Base-by-base conservation (phyloP, 2,888 invertebrate genomes). In the Diabrotica balteata region DNA sequence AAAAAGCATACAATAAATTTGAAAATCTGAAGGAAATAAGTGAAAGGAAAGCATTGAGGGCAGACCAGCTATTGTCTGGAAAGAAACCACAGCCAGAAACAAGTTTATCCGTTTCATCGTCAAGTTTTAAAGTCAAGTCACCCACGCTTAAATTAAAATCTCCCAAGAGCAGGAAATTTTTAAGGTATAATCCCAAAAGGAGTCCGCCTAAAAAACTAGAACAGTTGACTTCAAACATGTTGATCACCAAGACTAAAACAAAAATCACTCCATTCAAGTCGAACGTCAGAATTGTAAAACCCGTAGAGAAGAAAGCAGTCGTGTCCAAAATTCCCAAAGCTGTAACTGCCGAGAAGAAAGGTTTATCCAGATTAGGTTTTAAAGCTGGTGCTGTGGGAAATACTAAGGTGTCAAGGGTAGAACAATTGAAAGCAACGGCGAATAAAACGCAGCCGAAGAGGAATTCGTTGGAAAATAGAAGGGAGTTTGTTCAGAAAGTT, bases 11-110 rank as follows among this genome's bases (percentile, higher is more conserved):
- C 77, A 86, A 86, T 44, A 87, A 87, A 82, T 90, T 92, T 89
- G 91, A 92, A 83, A 90, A 90, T 10, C 79, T 92, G 11, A 82
- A 86, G 52, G 90, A 92, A 77, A 87, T 89, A 77, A 85, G 88
- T 79, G 79, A 82, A 77, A 73, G 87, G 66, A 85, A 82, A 77
- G 85, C 85, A 11, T 77, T 79, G 73, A 79, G 88, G 4, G 88
- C 88, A 0, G 76, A 80, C 66, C 82, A 82, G 66, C 80, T 88
- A 52, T 67, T 82, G 9, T 80, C 80, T 6, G 79, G 80, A 4
- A 64, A 73, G 8, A 82, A 80, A 72, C 74, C 80, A 7, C 42
- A 45, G 17, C 8, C 49, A 44, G 61, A 62, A 7, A 42, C 43
- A n/a, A 47, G 32, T 32, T n/a, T 47, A 8, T 68, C 63, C 9